Evolutionary conservation across 1,140 invertebrate genomes (phyloP), one percentile per base, ranked within the genome.

Genomic region (Drosophila miranda): DNA sequence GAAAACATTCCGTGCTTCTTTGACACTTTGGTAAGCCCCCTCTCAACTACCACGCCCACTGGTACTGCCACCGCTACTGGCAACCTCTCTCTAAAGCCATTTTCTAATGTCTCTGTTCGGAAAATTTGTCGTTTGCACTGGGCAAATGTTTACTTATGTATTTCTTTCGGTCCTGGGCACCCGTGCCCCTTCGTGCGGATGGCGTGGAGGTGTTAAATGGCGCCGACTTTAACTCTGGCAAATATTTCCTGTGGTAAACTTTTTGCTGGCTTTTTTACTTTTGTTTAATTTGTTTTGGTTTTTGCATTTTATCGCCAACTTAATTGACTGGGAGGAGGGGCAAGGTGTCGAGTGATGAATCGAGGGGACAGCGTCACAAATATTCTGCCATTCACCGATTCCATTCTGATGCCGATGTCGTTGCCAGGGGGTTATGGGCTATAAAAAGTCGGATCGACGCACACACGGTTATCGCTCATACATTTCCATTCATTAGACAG

Each of bases 381-480:
- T 61, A 69, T 19, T 45, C 46, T 58, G 61, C 51, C 62, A 81
- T 70, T 82, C 58, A 55, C 41, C 43, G 64, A 67, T 73, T 77
- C 68, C 74, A 38, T 38, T 38, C 11, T 11, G 11, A 13, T 26
- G 23, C 23, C 23, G 51, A 63, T 75, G 62, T 57, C 42, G n/a
- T 68, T 38, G 34, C 34, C 34, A 13, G 34, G 34, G 55, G 58
- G 72, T 76, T 82, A 82, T 78, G 79, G 50, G 48, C 76, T 62
- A 79, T 84, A 83, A 83, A 38, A 87, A 81, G 49, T 55, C 49
- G 49, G 30, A 60, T 56, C 50, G 42, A 54, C 44, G 52, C 44
- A 41, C 30, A 61, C 49, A 52, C 76, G 56, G 75, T 74, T 82
- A 78, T 83, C 66, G 70, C 73, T 84, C 76, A 80, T 75, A 64